Percentiles rank a stretch among this genome's conserved stretches.
Evolutionary conservation across 2,797 vertebrate species (phyloP).

Genomic region (Emys orbicularis): DNA sequence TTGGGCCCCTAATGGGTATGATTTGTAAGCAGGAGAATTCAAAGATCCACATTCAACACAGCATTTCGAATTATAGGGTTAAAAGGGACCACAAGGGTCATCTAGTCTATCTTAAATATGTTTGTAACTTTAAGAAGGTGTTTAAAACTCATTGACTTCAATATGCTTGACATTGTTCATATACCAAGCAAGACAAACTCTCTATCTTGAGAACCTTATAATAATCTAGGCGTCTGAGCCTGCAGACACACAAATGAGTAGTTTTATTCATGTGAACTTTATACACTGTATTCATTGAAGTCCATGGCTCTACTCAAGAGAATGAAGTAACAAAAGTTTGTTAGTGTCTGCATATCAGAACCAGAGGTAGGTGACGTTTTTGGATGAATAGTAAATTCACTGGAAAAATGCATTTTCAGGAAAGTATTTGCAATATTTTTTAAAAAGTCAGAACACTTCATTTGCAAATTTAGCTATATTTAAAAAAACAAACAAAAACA

Average conservation of each 20-base stretch:
- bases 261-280: fast-evolving
- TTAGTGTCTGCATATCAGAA: background rate
- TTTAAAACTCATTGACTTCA: background rate
- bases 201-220: no score
- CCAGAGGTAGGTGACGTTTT: no score
- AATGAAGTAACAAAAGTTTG: background rate
- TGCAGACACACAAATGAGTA: background rate
- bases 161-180: background rate
- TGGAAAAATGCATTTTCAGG: no score
- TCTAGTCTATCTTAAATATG: background rate
- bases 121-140: background rate
- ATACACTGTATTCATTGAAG: background rate
- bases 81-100: no score
- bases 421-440: no score
- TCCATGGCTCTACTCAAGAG: background rate
- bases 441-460: no score
- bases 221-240: background rate
- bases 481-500: no score
- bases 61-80: no score
- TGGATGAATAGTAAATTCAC: no score
- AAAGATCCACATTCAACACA: background rate
- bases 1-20: background rate
- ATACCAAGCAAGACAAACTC: no score
- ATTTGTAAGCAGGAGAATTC: background rate
- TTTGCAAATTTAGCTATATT: no score